These are phyloP conservation scores for Aproaerema taeniolella DNA, from an alignment of 2,888 invertebrate genomes.

Conservation along the genomic window DNA sequence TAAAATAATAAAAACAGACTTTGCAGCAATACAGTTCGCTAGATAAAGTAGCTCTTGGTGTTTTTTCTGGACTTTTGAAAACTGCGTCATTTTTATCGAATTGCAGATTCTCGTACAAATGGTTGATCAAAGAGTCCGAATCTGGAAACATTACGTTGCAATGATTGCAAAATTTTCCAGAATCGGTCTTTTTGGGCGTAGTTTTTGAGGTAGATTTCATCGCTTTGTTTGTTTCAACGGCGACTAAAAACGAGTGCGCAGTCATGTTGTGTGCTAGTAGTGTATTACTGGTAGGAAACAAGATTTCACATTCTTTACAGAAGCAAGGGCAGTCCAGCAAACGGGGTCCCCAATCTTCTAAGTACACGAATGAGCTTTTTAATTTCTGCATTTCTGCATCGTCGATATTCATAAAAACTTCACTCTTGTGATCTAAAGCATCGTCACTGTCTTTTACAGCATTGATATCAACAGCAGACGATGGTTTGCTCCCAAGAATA, in stretches of 20 bases:
- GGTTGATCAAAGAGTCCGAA: slow-evolving; percentile 35
- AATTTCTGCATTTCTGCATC: too few relatives aligned
- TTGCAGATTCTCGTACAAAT: slow-evolving; percentile 37
- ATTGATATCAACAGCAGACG: neutral
- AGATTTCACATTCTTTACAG: slow-evolving; percentile 34
- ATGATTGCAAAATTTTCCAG: slow-evolving; percentile 34
- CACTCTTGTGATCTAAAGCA: too few relatives aligned
- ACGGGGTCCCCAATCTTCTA: slow-evolving; percentile 36
- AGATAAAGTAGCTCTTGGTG: too few relatives aligned
- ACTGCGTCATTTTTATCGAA: slow-evolving; percentile 15
- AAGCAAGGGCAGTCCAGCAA: slow-evolving; percentile 30
- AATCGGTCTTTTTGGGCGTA: neutral
- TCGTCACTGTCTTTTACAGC: too few relatives aligned
- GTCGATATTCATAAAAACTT: too few relatives aligned
- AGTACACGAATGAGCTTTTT: slow-evolving; percentile 15
- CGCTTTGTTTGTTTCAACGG: slow-evolving; percentile 23
- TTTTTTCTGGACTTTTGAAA: too few relatives aligned
- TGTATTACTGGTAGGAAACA: slow-evolving; percentile 42
- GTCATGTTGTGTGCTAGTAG: slow-evolving; percentile 43
- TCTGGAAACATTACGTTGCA: slow-evolving; percentile 35
- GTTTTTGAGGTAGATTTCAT: slow-evolving; percentile 21
- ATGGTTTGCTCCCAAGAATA: neutral
- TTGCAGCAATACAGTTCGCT: too few relatives aligned
- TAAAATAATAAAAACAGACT: too few relatives aligned
- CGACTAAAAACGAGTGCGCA: slow-evolving; percentile 39